Evolutionary conservation across 2,888 invertebrate genomes (phyloP).

Genomic region (Actias luna): DNA sequence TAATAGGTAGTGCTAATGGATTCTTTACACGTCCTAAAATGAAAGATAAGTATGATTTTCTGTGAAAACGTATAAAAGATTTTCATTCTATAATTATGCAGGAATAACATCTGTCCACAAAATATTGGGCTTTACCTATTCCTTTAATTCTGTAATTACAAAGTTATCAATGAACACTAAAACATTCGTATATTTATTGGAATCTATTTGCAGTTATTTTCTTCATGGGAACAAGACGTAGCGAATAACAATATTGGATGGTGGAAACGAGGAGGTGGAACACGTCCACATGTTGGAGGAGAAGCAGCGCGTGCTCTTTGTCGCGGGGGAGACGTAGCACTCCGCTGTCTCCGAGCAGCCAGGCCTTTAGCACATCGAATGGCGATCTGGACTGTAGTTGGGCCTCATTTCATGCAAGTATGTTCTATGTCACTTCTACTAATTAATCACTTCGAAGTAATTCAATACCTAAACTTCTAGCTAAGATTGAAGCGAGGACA

Average conservation of each 20-base stretch:
- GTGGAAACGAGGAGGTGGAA: slow-evolving; percentile 46
- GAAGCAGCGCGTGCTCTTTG: slow-evolving; percentile 84
- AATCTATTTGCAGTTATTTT: slow-evolving; percentile 48
- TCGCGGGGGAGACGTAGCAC: slow-evolving; percentile 92
- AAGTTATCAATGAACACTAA: neutral
- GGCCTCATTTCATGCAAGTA: slow-evolving; percentile 96
- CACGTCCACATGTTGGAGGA: slow-evolving; percentile 35
- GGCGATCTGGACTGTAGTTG: slow-evolving; percentile 95
- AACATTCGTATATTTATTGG: neutral
- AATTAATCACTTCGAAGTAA: no score
- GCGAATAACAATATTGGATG: slow-evolving; percentile 55
- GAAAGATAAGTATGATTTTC: neutral
- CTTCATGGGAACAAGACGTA: slow-evolving; percentile 58
- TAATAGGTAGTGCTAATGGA: neutral
- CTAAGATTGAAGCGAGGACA: no score
- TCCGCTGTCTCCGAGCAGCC: slow-evolving; percentile 92
- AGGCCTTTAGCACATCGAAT: slow-evolving; percentile 95
- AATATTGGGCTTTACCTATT: neutral
- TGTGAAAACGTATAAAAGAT: neutral
- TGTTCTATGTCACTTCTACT: neutral
- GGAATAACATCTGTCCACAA: no score
- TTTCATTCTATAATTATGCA: no score
- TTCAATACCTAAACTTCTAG: no score
- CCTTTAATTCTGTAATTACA: neutral
- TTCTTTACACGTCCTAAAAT: neutral